Base-by-base conservation (phyloP, 2,797 vertebrate genomes). In the Danionella dracula region DNA sequence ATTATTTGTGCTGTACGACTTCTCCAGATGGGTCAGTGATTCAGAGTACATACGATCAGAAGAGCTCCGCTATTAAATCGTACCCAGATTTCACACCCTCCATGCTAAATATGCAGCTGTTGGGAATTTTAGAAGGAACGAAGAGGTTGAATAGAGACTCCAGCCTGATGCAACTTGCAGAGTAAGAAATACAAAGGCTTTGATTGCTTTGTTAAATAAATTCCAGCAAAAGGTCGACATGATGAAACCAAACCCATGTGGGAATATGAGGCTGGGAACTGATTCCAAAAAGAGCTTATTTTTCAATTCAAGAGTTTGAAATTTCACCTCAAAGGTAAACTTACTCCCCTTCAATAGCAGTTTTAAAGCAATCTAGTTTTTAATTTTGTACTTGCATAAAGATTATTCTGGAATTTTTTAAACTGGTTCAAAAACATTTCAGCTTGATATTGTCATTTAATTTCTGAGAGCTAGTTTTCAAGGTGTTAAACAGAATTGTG, bases 1-100 rank as follows among this genome's bases (percentile, higher is more conserved):
- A 50, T 66, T 66, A 66, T 66, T 66, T 66, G 37, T 57, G 64
- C 38, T 66, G 44, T 38, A 38, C 2, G 32, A 61, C 34, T 60
- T 60, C 57, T 66, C 53, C 64, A 66, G 64, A 66, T 66, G 53
- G 64, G 53, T 56, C 64, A 66, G 15, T 57, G 51, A 66, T 66
- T 56, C 42, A 46, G 44, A 57, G 53, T 23, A 27, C 31, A 46
- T 48, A 41, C 55, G 55, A 66, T 49, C 44, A 57, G 13, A 66
- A 48, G 64, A 57, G 32, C 64, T 49, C 53, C 48, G 44, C 64
- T n/a, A 9, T 57, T 66, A 66, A 57, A 66, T 66, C 64, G 48
- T 66, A 32, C 53, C 27, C 54, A 66, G 53, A 57, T 66, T 66
- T 66, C 64, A 57, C 64, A 66, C 53, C 44, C 64, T 49, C 64